Base-by-base conservation (phyloP, 2,113 vertebrate species). In the Lepisosteus osseus region DNA sequence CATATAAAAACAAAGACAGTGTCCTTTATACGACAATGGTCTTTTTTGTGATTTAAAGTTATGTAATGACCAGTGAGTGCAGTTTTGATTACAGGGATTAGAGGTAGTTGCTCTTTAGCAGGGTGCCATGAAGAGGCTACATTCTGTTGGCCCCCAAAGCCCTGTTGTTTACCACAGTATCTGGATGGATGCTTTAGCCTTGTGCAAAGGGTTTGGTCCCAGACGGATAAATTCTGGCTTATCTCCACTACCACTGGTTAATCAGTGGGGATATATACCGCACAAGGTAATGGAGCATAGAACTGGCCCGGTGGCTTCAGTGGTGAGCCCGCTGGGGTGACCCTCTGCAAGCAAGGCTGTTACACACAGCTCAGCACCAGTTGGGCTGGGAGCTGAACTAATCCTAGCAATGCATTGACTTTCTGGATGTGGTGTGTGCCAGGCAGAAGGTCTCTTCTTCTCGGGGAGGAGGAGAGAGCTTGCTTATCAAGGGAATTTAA, bases 221-320 rank as follows among this genome's bases (percentile, higher is more conserved):
- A 64, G 72, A 56, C 67, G 59, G 51, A 44, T 69, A 61, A 14
- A 59, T 45, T 54, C 66, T 74, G 72, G 72, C 66, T 63, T 62
- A 44, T 47, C 72, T 69, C 72, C 72, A 74, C 65, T 47, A n/a
- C 44, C 55, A 44, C 47, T 68, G 65, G 61, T 69, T 59, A 70
- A 29, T 47, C 6, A 54, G 67, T 51, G 6, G 67, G 47, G 72
- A 44, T 29, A 64, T 45, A 54, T 64, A 51, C 67, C 65, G 51
- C 42, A 69, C 61, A 65, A 55, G 59, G 72, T 69, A 74, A 74
- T 54, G 44, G 67, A 69, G 67, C 17, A 62, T 64, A 51, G 71
- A 41, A 5, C 40, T 47, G 47, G 29, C 62, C 71, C 29, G 45
- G 62, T 65, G 62, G 55, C 43, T 59, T 13, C 54, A 70, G 14